Percentiles rank a stretch among this genome's conserved stretches.
Evolutionary conservation across 92 coral and sea anemone genomes (phyloP).

Genomic region (Paramuricea clavata): DNA sequence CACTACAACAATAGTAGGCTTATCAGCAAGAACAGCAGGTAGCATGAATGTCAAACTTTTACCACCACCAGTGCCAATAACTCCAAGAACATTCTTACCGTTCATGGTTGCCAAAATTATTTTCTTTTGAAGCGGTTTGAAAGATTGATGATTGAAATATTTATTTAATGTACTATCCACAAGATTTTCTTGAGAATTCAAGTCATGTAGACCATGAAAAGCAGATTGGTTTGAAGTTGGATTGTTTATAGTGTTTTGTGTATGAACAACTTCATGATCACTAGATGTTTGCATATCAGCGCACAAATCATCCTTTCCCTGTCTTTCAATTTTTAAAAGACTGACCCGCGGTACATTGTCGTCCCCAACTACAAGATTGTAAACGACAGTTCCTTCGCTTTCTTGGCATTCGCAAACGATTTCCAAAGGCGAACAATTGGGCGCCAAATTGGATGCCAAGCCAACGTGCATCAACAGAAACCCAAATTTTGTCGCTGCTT

Average conservation of each 20-base stretch:
- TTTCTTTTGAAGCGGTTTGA: conserved; percentile 8
- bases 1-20: conserved; percentile 38
- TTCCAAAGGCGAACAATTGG: not conserved
- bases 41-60: conserved; percentile 53
- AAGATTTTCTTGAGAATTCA: not conserved
- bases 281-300: not conserved
- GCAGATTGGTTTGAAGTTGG: not conserved
- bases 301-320: not conserved
- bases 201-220: not conserved
- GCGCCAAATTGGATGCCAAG: not conserved
- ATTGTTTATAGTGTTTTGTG: no score
- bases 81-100: conserved; percentile 21
- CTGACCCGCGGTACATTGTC: not conserved
- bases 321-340: not conserved
- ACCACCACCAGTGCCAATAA: conserved; percentile 54
- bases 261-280: not conserved
- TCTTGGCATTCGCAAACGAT: conserved; percentile 2
- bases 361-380: not conserved
- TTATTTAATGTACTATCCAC: not conserved
- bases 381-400: not conserved
- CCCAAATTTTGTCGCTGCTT: not conserved
- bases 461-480: not conserved
- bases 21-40: conserved; percentile 45
- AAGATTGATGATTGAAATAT: not conserved
- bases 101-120: not conserved